phyloP scores from a whole-genome alignment of 2,797 vertebrate genomes.

The Sylvilagus floridanus region DNA sequence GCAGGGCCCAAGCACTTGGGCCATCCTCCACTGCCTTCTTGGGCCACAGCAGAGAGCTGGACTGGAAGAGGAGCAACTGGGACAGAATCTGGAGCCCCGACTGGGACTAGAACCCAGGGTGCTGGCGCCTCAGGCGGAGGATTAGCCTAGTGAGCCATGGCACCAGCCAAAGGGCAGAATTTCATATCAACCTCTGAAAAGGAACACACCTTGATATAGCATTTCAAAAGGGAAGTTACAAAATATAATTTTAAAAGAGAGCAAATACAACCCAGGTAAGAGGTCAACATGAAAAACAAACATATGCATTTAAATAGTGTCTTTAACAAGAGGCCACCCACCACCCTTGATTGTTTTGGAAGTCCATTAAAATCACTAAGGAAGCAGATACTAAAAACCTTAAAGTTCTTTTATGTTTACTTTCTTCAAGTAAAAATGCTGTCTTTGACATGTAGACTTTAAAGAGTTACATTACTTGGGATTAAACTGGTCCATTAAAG shows the following conservation, averaged over 20 bases:
- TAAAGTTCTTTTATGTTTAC: slow-evolving; percentile 77
- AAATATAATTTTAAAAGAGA: slow-evolving; percentile 57
- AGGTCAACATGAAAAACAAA: slow-evolving; percentile 63
- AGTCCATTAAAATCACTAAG: slow-evolving; percentile 78
- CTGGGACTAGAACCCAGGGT: too few relatives aligned
- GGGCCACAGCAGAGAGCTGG: too few relatives aligned
- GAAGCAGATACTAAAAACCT: slow-evolving; percentile 80
- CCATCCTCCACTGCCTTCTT: too few relatives aligned
- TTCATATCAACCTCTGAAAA: slow-evolving; percentile 61
- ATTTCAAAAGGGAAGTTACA: slow-evolving; percentile 55
- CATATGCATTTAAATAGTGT: slow-evolving; percentile 44
- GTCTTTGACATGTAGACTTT: slow-evolving; percentile 88
- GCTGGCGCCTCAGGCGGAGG: too few relatives aligned
- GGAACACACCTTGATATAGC: slow-evolving; percentile 1
- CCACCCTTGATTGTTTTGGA: slow-evolving; percentile 65
- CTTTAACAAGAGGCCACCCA: slow-evolving; percentile 75
- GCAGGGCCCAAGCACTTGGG: too few relatives aligned
- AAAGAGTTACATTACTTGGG: slow-evolving; percentile 84
- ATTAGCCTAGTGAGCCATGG: too few relatives aligned
- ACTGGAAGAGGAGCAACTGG: too few relatives aligned
- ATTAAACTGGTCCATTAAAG: slow-evolving; percentile 88
- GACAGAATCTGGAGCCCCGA: too few relatives aligned
- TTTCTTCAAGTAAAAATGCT: slow-evolving; percentile 79
- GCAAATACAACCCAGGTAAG: slow-evolving; percentile 50
- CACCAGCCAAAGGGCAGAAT: slow-evolving; percentile 12